Conservation (phyloP, 2,797 vertebrate species). For the Pelochelys cantorii region DNA sequence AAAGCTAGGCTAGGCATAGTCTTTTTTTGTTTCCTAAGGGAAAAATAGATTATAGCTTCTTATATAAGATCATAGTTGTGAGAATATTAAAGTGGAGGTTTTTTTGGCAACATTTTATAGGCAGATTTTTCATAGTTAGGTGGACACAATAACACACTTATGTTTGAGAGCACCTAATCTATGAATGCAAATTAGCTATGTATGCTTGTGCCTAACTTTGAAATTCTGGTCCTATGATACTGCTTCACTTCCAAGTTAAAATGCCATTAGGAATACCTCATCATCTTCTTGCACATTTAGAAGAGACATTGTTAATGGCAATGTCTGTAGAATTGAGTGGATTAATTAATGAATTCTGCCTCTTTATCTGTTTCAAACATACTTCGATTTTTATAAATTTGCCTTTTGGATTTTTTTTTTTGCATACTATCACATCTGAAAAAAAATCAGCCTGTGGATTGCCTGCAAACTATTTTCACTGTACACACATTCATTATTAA, state of each 20-base stretch:
- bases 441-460: not conserved
- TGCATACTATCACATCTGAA: not conserved
- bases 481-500: not conserved
- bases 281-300: not conserved
- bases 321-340: not conserved
- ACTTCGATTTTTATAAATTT: not conserved
- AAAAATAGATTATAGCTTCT: not conserved
- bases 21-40: constrained; percentile 18
- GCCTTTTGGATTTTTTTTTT: not conserved
- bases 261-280: not conserved
- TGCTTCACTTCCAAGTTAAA: not conserved
- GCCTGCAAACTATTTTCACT: not conserved
- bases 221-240: not conserved
- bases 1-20: rapidly evolving
- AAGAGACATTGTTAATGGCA: not conserved
- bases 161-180: not conserved
- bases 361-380: not conserved
- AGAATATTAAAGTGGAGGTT: not conserved
- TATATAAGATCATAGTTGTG: not conserved
- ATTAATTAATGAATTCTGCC: not conserved
- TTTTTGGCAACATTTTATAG: not conserved
- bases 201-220: not conserved
- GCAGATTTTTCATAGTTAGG: constrained; percentile 3
- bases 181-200: not conserved
- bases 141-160: not conserved